Evolutionary conservation across 2,888 invertebrate genomes (phyloP).

Genomic region (Myopa tessellatipennis): DNA sequence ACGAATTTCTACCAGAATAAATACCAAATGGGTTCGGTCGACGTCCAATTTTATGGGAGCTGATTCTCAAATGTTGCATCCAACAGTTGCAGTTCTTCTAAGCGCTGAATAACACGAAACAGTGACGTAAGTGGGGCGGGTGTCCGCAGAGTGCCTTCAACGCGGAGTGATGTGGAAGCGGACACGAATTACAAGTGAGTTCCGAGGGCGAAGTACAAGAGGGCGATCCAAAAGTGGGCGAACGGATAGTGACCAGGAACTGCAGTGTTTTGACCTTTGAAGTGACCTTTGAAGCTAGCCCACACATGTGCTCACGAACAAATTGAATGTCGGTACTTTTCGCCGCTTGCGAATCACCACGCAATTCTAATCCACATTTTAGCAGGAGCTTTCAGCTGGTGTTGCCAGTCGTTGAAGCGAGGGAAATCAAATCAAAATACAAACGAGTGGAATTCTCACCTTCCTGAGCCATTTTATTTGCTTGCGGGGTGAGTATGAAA

Average conservation of each 20-base stretch:
- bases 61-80: too few species aligned
- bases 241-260: neutral
- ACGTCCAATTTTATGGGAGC: too few species aligned
- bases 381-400: slow-evolving; percentile 5
- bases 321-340: neutral
- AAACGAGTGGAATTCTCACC: slow-evolving; percentile 1
- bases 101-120: neutral
- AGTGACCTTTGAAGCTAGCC: slow-evolving; percentile 11
- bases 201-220: too few species aligned
- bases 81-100: too few species aligned
- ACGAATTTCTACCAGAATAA: too few species aligned
- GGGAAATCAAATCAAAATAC: slow-evolving; percentile 11
- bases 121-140: neutral
- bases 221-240: neutral
- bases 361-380: slow-evolving; percentile 22
- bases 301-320: slow-evolving; percentile 13
- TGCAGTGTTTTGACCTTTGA: slow-evolving; percentile 11
- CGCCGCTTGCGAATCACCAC: slow-evolving; percentile 3
- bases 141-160: neutral
- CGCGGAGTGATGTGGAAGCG: neutral
- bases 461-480: slow-evolving; percentile 8
- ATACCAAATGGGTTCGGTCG: too few species aligned
- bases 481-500: too few species aligned
- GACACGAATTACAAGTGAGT: too few species aligned
- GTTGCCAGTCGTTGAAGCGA: neutral